phyloP scores from a whole-genome alignment of 2,797 vertebrate species.

The Hippoglossus hippoglossus region DNA sequence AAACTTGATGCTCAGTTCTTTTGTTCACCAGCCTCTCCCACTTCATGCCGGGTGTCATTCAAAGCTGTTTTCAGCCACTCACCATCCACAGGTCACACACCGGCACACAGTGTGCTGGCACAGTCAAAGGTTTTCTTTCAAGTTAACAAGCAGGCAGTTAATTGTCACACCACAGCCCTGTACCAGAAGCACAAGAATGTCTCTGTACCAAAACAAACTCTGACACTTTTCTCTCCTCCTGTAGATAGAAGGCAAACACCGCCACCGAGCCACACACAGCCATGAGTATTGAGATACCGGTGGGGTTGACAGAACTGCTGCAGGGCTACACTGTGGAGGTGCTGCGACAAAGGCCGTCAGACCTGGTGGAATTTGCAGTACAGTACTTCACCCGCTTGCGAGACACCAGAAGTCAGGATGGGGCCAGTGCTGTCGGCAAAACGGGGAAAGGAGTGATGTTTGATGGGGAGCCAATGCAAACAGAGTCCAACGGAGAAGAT shows the following conservation, averaged over 20 bases:
- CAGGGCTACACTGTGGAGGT: constrained; percentile 98
- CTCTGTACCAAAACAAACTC: constrained; percentile 1
- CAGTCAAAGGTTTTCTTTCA: constrained; percentile 28
- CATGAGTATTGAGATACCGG: constrained; percentile 98
- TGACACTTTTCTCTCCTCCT: constrained; percentile 29
- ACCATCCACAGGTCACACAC: constrained; percentile 11
- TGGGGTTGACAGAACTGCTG: constrained; percentile 95
- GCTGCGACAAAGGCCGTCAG: constrained; percentile 92
- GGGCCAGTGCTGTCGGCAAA: constrained; percentile 72
- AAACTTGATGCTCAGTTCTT: constrained; percentile 5
- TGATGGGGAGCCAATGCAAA: constrained; percentile 93
- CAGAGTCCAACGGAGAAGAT: constrained; percentile 90
- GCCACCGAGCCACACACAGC: constrained; percentile 69
- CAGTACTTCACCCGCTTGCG: constrained; percentile 94
- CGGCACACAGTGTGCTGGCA: constrained; percentile 10
- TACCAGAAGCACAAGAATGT: background rate
- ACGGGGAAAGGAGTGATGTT: constrained; percentile 88
- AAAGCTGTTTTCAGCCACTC: constrained; percentile 33
- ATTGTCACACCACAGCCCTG: constrained; percentile 4
- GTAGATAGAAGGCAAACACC: constrained; percentile 56
- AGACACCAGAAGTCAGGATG: constrained; percentile 88
- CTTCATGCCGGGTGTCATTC: constrained; percentile 5
- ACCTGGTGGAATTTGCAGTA: constrained; percentile 95
- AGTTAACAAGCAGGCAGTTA: constrained; percentile 15
- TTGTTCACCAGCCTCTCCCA: background rate